Conservation (phyloP, 1,140 invertebrate genomes). For the Harpegnathos saltator region DNA sequence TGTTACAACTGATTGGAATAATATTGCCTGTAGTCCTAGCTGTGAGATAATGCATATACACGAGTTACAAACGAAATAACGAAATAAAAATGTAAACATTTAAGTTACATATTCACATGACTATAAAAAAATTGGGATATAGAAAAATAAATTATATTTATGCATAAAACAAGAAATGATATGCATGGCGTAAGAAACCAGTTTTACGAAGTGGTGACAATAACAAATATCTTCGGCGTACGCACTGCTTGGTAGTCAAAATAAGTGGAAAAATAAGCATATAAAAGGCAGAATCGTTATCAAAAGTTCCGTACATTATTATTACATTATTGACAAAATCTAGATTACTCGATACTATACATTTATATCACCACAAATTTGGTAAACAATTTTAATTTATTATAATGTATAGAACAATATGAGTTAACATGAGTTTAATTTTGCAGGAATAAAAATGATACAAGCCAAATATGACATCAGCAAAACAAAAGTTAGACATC, state of each 20-base stretch:
- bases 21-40: neutral
- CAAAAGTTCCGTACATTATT: neutral
- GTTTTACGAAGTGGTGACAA: neutral
- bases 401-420: neutral
- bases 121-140: neutral
- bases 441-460: constrained; percentile 9
- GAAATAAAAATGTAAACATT: neutral
- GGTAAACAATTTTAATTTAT: neutral
- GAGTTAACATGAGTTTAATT: neutral
- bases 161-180: neutral
- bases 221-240: constrained; percentile 5
- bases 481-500: constrained; percentile 22
- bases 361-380: neutral
- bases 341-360: neutral
- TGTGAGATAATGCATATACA: neutral
- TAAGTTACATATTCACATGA: neutral
- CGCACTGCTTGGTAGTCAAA: neutral
- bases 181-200: constrained; percentile 1
- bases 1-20: constrained; percentile 2
- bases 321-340: neutral
- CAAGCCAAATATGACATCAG: neutral
- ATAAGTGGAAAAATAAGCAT: neutral
- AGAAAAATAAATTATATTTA: constrained; percentile 33
- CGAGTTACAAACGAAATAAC: neutral
- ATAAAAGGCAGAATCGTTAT: neutral